phyloP scores from a whole-genome alignment of 2,888 invertebrate species.

The Crepidodera aurea region DNA sequence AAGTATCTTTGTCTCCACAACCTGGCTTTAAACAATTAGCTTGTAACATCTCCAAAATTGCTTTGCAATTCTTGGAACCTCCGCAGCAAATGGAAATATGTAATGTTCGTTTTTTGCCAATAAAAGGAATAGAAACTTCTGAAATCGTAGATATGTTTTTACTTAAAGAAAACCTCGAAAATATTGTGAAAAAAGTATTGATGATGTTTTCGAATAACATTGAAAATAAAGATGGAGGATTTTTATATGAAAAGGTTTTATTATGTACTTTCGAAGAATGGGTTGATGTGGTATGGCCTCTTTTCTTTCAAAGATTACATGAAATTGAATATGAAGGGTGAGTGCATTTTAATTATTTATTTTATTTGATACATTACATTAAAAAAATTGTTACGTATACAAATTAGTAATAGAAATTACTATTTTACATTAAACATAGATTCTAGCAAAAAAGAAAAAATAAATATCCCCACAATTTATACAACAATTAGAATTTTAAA shows the following conservation, averaged over 20 bases:
- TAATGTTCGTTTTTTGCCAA: constrained; percentile 39
- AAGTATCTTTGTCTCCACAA: constrained; percentile 41
- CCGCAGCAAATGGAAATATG: constrained; percentile 29
- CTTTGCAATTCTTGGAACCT: constrained; percentile 31
- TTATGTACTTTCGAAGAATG: constrained; percentile 44
- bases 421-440: too few species aligned
- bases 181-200: constrained; percentile 39
- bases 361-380: too few species aligned
- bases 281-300: constrained; percentile 43
- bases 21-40: constrained; percentile 43
- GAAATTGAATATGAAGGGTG: constrained; percentile 46
- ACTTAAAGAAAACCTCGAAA: constrained; percentile 24
- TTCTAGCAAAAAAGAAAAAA: too few species aligned
- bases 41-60: constrained; percentile 43
- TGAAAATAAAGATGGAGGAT: constrained; percentile 48
- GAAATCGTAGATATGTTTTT: constrained; percentile 37
- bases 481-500: too few species aligned
- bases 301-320: constrained; percentile 35
- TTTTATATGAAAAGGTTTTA: constrained; percentile 44
- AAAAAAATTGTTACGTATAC: too few species aligned
- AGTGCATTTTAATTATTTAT: constrained; percentile 29
- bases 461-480: too few species aligned
- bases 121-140: constrained; percentile 42
- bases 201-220: constrained; percentile 47
- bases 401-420: too few species aligned